These are phyloP conservation scores for Alentia gelatinosa DNA, from an alignment of 2,888 invertebrate genomes.

Conservation along the genomic window DNA sequence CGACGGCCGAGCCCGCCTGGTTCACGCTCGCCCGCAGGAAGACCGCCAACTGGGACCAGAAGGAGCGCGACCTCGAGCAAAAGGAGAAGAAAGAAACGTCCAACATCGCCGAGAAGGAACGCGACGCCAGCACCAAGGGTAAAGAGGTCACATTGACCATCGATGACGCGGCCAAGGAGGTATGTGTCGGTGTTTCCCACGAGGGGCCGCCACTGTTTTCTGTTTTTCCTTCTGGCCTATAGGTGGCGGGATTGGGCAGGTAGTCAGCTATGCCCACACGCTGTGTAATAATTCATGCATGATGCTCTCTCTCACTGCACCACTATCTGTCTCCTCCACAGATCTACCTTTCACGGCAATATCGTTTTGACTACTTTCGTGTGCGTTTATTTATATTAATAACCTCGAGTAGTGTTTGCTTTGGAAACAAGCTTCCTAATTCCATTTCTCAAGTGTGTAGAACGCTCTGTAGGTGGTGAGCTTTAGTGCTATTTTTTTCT, in stretches of 20 bases:
- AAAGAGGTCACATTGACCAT: constrained; percentile 26
- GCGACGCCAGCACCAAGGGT: constrained; percentile 55
- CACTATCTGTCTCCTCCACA: not conserved
- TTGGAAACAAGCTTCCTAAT: no score
- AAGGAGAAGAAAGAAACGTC: constrained; percentile 63
- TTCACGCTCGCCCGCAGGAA: constrained; percentile 64
- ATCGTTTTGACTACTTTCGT: not conserved
- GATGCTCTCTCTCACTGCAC: constrained; percentile 22
- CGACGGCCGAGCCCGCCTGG: constrained; percentile 65
- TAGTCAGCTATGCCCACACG: not conserved
- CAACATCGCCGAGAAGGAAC: constrained; percentile 58
- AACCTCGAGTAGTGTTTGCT: no score
- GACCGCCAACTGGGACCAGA: constrained; percentile 59
- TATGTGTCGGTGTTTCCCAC: not conserved
- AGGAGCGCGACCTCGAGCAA: constrained; percentile 59
- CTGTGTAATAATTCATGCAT: not conserved
- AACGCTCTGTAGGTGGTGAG: no score
- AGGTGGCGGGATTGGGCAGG: not conserved
- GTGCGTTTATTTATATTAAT: not conserved
- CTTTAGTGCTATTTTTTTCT: no score
- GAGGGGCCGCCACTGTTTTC: constrained; percentile 6
- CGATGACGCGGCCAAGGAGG: constrained; percentile 41
- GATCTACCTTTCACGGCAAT: not conserved
- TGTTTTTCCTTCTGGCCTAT: not conserved
- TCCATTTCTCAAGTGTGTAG: no score